Conservation (phyloP, 2,888 invertebrate genomes). For the Melinopterus prodromus region DNA sequence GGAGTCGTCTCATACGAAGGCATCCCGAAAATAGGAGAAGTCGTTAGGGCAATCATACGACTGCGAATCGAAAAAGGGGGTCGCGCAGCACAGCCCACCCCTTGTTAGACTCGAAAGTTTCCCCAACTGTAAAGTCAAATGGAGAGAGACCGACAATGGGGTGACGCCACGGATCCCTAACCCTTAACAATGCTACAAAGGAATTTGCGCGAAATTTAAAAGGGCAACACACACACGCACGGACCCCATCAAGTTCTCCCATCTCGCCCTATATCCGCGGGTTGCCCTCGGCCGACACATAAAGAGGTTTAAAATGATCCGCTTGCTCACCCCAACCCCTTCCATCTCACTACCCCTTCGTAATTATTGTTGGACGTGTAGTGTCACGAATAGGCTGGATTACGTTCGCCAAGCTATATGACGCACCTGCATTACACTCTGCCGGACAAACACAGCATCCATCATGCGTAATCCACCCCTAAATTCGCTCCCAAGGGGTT, state of each 20-base stretch:
- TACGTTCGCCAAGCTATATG: neutral
- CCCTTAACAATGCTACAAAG: constrained; percentile 4
- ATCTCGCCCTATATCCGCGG: neutral
- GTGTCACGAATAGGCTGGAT: neutral
- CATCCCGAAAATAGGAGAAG: neutral
- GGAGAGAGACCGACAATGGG: neutral
- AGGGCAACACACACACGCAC: neutral
- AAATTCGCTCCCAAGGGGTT: neutral
- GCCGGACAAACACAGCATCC: neutral
- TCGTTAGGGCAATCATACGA: neutral
- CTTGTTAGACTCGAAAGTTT: neutral
- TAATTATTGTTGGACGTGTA: neutral
- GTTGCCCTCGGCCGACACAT: neutral
- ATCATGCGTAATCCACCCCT: neutral
- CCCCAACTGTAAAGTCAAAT: constrained; percentile 4
- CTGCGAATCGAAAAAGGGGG: neutral
- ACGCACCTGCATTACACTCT: neutral
- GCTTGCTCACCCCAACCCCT: neutral
- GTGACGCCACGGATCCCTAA: neutral
- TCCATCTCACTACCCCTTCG: neutral
- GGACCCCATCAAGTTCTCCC: neutral
- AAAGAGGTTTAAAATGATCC: constrained; percentile 4
- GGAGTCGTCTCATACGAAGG: neutral
- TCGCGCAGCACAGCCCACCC: neutral
- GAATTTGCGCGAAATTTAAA: constrained; percentile 4